phyloP scores from a whole-genome alignment of 2,888 invertebrate genomes.

The Teleogryllus oceanicus region DNA sequence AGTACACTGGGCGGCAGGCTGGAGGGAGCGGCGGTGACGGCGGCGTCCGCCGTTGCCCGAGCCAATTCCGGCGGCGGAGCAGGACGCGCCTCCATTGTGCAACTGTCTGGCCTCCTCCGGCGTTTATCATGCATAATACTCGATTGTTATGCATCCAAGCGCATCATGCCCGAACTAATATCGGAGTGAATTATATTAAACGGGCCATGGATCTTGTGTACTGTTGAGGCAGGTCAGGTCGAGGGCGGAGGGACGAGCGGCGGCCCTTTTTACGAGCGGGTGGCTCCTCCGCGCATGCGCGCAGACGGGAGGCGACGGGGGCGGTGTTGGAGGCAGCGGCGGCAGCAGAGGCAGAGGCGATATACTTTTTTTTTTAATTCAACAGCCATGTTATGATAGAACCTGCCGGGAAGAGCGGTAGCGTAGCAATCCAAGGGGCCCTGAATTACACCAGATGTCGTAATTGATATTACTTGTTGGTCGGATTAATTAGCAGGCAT shows the following conservation, averaged over 20 bases:
- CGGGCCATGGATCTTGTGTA: conserved; percentile 6
- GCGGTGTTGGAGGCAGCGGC: neutral
- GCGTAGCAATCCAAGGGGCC: neutral
- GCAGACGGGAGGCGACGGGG: neutral
- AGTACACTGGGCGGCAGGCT: too few species aligned
- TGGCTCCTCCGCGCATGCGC: neutral
- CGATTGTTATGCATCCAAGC: conserved; percentile 26
- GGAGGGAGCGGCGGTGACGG: neutral
- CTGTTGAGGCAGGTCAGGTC: conserved; percentile 19
- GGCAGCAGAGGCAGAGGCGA: neutral
- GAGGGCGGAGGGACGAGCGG: conserved; percentile 6
- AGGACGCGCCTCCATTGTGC: conserved; percentile 6
- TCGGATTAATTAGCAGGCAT: neutral
- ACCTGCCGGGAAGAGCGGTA: neutral
- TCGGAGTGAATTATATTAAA: conserved; percentile 27
- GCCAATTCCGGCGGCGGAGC: neutral
- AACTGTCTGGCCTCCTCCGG: conserved; percentile 1
- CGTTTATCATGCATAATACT: conserved; percentile 28
- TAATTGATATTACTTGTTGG: conserved; percentile 6
- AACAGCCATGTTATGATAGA: neutral
- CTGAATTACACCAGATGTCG: neutral
- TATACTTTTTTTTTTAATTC: neutral
- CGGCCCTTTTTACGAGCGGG: neutral
- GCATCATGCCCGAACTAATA: conserved; percentile 27
- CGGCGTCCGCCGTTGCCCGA: neutral